These are phyloP conservation scores for Eonycteris spelaea DNA, from an alignment of 2,113 vertebrate genomes.

Conservation along the genomic window DNA sequence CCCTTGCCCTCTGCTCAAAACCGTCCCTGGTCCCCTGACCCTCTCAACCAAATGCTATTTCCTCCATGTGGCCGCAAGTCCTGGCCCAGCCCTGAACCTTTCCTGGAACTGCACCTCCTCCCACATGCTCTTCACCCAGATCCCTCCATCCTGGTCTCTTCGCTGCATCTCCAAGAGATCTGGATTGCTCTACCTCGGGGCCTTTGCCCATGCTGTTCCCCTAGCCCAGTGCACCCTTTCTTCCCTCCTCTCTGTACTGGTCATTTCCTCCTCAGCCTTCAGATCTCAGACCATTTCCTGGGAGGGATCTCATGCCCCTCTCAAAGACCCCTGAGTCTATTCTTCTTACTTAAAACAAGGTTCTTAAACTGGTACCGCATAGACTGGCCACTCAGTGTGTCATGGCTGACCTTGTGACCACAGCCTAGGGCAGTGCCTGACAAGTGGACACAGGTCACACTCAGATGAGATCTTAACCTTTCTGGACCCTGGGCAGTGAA, in stretches of 20 bases:
- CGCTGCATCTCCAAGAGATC: neutral
- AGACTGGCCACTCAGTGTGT: neutral
- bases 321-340: neutral
- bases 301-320: neutral
- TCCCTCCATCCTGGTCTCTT: neutral
- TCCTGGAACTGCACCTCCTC: neutral
- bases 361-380: neutral
- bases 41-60: neutral
- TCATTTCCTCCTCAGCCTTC: neutral
- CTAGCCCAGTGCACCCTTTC: neutral
- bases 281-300: neutral
- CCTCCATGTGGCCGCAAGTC: fast-evolving
- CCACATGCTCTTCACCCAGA: neutral
- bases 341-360: neutral
- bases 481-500: neutral
- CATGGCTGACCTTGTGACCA: neutral
- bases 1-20: neutral
- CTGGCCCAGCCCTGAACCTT: neutral
- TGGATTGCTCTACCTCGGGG: neutral
- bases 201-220: neutral
- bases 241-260: neutral
- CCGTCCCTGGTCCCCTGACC: neutral
- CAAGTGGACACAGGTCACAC: neutral
- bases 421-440: neutral
- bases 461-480: neutral